These are phyloP conservation scores for Picathartes gymnocephalus DNA, from an alignment of 2,113 vertebrate species.

Conservation along the genomic window DNA sequence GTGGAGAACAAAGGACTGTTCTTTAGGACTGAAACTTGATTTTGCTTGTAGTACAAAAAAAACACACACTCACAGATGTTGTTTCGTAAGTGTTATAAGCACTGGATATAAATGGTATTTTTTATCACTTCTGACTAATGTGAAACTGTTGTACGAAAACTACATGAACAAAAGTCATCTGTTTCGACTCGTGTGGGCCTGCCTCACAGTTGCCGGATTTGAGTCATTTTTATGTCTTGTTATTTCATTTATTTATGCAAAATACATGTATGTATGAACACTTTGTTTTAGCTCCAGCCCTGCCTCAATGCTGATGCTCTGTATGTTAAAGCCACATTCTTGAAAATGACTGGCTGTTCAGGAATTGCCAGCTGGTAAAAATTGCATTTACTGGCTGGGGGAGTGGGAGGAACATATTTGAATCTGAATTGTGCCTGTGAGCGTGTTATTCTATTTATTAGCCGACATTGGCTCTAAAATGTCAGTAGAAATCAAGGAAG, in stretches of 20 bases:
- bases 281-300: constrained; percentile 93
- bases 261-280: constrained; percentile 92
- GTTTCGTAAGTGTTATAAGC: constrained; percentile 99
- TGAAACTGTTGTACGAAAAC: constrained; percentile 96
- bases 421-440: constrained; percentile 83
- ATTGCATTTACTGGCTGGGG: constrained; percentile 75
- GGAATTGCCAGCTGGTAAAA: constrained; percentile 77
- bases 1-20: constrained; percentile 90
- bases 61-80: constrained; percentile 87
- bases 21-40: constrained; percentile 97
- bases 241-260: constrained; percentile 99
- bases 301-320: constrained; percentile 78
- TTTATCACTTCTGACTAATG: constrained; percentile 99
- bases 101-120: constrained; percentile 99
- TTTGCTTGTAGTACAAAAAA: constrained; percentile 84
- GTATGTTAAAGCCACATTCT: constrained; percentile 75
- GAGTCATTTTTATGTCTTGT: constrained; percentile 89
- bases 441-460: constrained; percentile 94
- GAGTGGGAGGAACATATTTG: constrained; percentile 80
- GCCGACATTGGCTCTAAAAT: constrained; percentile 92
- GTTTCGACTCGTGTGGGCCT: constrained; percentile 90
- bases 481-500: constrained; percentile 80
- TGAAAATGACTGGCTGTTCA: constrained; percentile 77
- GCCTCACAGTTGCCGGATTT: constrained; percentile 92
- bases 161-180: constrained; percentile 92